Evolutionary conservation across 1,140 invertebrate species (phyloP), one percentile per base, ranked within the genome.

Genomic region (Procambarus clarkii): DNA sequence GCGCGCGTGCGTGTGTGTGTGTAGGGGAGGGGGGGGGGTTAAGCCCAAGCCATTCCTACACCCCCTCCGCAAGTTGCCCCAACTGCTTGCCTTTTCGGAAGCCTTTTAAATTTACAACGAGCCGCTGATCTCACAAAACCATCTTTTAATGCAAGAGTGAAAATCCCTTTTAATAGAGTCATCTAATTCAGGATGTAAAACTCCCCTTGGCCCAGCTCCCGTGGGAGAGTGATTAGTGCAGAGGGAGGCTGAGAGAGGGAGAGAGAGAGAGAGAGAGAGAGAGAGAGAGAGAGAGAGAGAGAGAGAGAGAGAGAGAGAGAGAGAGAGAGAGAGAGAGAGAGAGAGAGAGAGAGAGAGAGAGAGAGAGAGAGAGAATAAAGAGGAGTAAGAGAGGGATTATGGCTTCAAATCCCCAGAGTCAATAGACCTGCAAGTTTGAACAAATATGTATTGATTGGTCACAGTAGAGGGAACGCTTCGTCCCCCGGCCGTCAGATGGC

Each of bases 391-490:
- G 85, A 78, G 74, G 54, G 85, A 86, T 76, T 77, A 86, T 86
- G 71, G 71, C 85, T 86, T 84, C 82, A 71, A 84, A 83, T 83
- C 81, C 82, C 82, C 45, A 84, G 82, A 84, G 82, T 84, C 82
- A 84, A 84, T 84, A 84, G 82, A 84, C 82, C 71, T 84, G 82
- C 60, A 84, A 84, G 82, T 84, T 84, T 84, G 82, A 84, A 84
- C 82, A 84, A 84, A 84, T 84, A 84, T 84, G 82, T 84, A 84
- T 84, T 84, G 82, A 84, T 84, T 84, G 82, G 82, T 69, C 24
- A 34, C 54, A 45, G 81, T 21, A 44, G 21, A 64, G 82, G 60
- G 24, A 18, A 60, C 58, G 82, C n/a, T 74, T 84, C 64, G 21
- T 11, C 60, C 82, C 60, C 24, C 82, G 58, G 82, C 82, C 82